Conservation (phyloP, 2,797 vertebrate genomes). For the Oryzias dopingdopingensis region DNA sequence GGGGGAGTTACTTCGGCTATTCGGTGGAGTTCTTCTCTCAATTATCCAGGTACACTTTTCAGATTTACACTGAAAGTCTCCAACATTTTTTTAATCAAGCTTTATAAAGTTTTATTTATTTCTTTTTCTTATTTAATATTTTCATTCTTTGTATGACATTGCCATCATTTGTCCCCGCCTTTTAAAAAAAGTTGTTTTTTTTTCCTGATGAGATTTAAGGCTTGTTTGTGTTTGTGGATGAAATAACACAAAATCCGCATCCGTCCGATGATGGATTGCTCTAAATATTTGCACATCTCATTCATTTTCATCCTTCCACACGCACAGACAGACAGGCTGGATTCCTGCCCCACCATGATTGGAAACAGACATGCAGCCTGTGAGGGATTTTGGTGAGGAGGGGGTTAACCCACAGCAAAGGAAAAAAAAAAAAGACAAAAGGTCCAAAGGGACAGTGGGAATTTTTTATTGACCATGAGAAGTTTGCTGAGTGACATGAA, state of each 20-base stretch:
- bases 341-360: neutral
- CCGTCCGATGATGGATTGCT: neutral
- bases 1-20: neutral
- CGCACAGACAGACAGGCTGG: neutral
- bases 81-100: too few relatives aligned
- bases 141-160: neutral
- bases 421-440: too few relatives aligned
- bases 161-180: neutral
- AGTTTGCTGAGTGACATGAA: too few relatives aligned
- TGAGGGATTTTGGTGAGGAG: neutral
- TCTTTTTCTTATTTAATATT: neutral
- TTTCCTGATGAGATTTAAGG: too few relatives aligned
- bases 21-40: neutral
- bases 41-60: neutral
- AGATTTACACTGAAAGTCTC: neutral
- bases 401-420: too few relatives aligned
- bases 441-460: too few relatives aligned
- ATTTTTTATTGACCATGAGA: too few relatives aligned
- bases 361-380: conserved; percentile 1
- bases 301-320: neutral
- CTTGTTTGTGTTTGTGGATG: too few relatives aligned
- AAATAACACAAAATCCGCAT: too few relatives aligned
- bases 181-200: neutral
- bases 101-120: too few relatives aligned
- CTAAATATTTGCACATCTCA: neutral